These are phyloP conservation scores for Drosophila lutescens DNA, from an alignment of 2,888 invertebrate genomes.

Conservation along the genomic window DNA sequence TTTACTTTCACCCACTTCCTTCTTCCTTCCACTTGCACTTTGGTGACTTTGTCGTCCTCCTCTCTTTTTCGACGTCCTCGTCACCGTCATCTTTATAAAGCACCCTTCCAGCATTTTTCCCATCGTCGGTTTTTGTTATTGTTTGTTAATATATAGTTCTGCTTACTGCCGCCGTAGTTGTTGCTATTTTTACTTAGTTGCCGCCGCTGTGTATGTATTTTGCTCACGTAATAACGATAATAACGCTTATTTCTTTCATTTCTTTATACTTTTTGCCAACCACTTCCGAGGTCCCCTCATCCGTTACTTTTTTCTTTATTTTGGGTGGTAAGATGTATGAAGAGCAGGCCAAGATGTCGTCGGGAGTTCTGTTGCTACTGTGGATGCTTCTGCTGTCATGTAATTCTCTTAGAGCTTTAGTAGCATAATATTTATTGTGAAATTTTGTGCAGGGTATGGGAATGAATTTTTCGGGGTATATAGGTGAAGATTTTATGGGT, in stretches of 20 bases:
- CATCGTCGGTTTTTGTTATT: constrained; percentile 40
- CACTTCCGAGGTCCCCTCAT: constrained; percentile 40
- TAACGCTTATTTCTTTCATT: constrained; percentile 54
- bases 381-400: constrained; percentile 44
- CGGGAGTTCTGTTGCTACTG: constrained; percentile 20
- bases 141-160: constrained; percentile 54
- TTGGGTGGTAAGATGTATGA: constrained; percentile 3
- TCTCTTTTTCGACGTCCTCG: constrained; percentile 32
- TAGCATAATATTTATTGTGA: constrained; percentile 48
- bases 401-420: constrained; percentile 49
- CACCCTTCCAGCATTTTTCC: constrained; percentile 1
- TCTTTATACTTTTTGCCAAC: constrained; percentile 45
- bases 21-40: constrained; percentile 45
- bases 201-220: constrained; percentile 43
- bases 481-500: background rate
- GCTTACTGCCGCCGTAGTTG: constrained; percentile 19
- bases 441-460: constrained; percentile 17
- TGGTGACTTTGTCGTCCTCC: constrained; percentile 56
- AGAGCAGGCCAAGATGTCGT: constrained; percentile 27
- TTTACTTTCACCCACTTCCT: constrained; percentile 6
- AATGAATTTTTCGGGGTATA: constrained; percentile 1
- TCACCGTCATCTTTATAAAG: constrained; percentile 27
- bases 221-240: constrained; percentile 53
- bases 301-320: constrained; percentile 7
- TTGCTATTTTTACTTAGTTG: constrained; percentile 19